Conservation (phyloP, 1,140 invertebrate genomes). For the Camponotus pennsylvanicus region DNA sequence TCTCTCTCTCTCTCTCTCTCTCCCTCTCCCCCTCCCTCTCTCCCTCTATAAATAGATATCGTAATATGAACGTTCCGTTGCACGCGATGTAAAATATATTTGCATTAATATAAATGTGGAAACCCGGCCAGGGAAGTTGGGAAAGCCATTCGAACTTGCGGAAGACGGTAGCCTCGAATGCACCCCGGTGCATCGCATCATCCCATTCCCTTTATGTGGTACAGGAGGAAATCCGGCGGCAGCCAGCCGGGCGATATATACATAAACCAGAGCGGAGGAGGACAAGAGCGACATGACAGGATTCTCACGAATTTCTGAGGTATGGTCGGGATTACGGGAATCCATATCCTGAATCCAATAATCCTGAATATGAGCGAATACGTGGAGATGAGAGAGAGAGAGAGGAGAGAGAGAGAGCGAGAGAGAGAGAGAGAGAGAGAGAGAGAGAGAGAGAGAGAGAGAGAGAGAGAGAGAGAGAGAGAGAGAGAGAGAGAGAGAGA, state of each 20-base stretch:
- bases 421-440: neutral
- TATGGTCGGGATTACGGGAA: constrained; percentile 64
- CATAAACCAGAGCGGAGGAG: neutral
- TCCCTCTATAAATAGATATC: constrained; percentile 21
- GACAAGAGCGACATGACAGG: constrained; percentile 33
- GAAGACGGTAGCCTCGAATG: constrained; percentile 15
- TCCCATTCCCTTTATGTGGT: constrained; percentile 6
- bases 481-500: neutral
- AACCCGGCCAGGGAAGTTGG: neutral
- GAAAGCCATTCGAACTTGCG: constrained; percentile 18
- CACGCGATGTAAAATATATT: neutral
- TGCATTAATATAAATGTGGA: constrained; percentile 39
- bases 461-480: no score
- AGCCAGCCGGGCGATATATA: constrained; percentile 16
- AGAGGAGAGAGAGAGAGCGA: no score
- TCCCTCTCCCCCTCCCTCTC: no score
- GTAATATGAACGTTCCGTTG: neutral
- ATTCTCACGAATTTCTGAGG: constrained; percentile 67
- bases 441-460: neutral
- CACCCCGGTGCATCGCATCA: constrained; percentile 20
- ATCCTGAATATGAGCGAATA: constrained; percentile 16
- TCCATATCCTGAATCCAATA: constrained; percentile 59
- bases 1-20: no score
- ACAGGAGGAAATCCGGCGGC: constrained; percentile 3
- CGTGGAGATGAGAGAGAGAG: neutral